phyloP scores from a whole-genome alignment of 2,888 invertebrate species.

The Lasiommata megera region DNA sequence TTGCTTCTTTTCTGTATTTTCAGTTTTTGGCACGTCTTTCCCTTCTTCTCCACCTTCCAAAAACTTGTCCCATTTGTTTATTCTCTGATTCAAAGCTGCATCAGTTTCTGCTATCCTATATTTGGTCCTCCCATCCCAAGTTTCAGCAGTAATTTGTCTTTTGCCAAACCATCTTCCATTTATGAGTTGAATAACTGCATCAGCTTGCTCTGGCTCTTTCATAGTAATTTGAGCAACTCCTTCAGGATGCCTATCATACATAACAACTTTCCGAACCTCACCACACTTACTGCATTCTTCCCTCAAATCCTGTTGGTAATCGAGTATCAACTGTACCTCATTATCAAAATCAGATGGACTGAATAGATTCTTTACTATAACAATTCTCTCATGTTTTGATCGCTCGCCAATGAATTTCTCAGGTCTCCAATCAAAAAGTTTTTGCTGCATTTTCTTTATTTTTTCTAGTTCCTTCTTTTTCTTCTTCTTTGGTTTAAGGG shows the following conservation, averaged over 20 bases:
- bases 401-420: constrained; percentile 94
- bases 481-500: constrained; percentile 93
- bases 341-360: constrained; percentile 93
- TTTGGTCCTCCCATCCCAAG: constrained; percentile 98
- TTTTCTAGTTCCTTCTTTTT: constrained; percentile 95
- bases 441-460: constrained; percentile 94
- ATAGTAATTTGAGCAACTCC: constrained; percentile 97
- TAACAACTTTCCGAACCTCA: constrained; percentile 92
- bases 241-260: constrained; percentile 96
- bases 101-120: constrained; percentile 95
- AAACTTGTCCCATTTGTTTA: constrained; percentile 94
- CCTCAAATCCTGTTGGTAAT: constrained; percentile 94
- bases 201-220: constrained; percentile 94
- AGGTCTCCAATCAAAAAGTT: constrained; percentile 98
- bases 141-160: constrained; percentile 90
- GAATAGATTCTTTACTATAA: constrained; percentile 97
- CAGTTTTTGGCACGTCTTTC: not conserved
- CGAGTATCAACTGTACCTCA: constrained; percentile 93
- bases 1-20: not conserved
- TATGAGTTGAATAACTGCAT: constrained; percentile 92
- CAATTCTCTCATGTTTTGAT: constrained; percentile 93
- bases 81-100: constrained; percentile 89
- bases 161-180: constrained; percentile 96
- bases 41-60: constrained; percentile 83
- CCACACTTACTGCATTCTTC: constrained; percentile 96